Conservation (phyloP, 2,888 invertebrate species). For the Drosophila acutilabella region DNA sequence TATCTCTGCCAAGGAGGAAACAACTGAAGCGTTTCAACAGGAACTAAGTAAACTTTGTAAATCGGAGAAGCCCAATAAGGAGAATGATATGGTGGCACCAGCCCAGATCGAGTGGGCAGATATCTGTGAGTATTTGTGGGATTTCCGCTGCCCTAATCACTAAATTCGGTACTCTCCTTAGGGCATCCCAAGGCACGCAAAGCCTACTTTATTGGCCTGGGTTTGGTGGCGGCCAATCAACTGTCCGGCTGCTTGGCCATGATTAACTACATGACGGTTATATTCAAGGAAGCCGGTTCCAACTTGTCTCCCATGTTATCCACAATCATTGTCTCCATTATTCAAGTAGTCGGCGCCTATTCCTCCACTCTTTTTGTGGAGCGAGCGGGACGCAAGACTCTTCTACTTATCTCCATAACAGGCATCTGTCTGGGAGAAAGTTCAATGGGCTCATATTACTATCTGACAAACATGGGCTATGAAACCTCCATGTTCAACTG, state of each 20-base stretch:
- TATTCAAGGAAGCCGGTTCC: conserved; percentile 79
- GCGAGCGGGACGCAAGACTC: conserved; percentile 78
- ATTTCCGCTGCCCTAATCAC: too few species aligned
- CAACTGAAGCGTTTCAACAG: conserved; percentile 14
- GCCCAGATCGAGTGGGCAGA: conserved; percentile 10
- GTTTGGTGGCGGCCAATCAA: conserved; percentile 76
- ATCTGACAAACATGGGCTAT: conserved; percentile 60
- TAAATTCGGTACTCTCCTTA: conserved; percentile 36
- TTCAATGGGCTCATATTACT: conserved; percentile 60
- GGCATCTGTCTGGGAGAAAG: conserved; percentile 73
- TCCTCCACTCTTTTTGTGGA: conserved; percentile 70
- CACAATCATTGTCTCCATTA: conserved; percentile 71
- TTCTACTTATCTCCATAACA: conserved; percentile 62
- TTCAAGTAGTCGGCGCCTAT: conserved; percentile 18
- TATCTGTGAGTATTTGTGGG: conserved; percentile 20
- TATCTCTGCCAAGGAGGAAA: background rate
- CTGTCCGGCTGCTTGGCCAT: conserved; percentile 80
- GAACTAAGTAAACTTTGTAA: conserved; percentile 23
- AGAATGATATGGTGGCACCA: background rate
- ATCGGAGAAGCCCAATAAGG: background rate
- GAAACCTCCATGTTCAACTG: conserved; percentile 63
- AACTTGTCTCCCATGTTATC: conserved; percentile 75
- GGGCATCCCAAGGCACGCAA: conserved; percentile 69
- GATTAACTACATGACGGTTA: conserved; percentile 79
- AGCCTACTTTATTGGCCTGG: conserved; percentile 73